Base-by-base conservation (phyloP, 1,140 invertebrate species). In the Colletes latitarsis region DNA sequence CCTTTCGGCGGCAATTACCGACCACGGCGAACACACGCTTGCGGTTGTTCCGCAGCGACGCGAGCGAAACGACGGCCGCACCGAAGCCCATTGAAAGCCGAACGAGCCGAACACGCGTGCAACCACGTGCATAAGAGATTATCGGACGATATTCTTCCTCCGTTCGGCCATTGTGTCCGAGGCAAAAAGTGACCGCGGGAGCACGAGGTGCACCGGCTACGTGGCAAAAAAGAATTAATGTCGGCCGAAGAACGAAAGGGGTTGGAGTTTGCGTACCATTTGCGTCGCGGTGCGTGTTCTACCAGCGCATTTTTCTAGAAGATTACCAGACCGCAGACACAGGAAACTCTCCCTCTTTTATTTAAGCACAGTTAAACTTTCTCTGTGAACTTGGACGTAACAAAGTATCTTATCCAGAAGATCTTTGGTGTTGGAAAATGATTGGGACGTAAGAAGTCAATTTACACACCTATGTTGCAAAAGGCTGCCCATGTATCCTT, bases 61-160 rank as follows among this genome's bases (percentile, higher is more conserved):
- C 60, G 77, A 63, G 30, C 63, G 30, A 66, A 21, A 67, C 49
- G 49, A 49, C 49, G 49, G 10, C 49, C 9, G 49, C 9, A 6
- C 8, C 49, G 46, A 21, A 15, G 10, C 69, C 60, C 52, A 79
- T 79, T 79, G 49, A 76, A 67, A 76, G 19, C 17, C 30, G 63
- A 64, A 64, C 69, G 77, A 43, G 60, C 58, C 60, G 77, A 79
- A 73, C 77, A 64, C 70, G 69, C 57, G 58, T 73, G 77, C n/a
- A 64, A 79, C 77, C 77, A 46, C 70, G 70, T 79, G 77, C 70
- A 79, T 79, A 49, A 58, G 76, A 78, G 76, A 78, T 78, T 78
- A 78, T 78, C 76, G 68, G 46, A 63, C 76, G 69, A 78, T 78
- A 78, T 72, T 64, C 64, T 63, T 67, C 46, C 76, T 55, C 12